Evolutionary conservation across 1,140 invertebrate genomes (phyloP), one percentile per base, ranked within the genome.

Genomic region (Rhopalosiphum padi): DNA sequence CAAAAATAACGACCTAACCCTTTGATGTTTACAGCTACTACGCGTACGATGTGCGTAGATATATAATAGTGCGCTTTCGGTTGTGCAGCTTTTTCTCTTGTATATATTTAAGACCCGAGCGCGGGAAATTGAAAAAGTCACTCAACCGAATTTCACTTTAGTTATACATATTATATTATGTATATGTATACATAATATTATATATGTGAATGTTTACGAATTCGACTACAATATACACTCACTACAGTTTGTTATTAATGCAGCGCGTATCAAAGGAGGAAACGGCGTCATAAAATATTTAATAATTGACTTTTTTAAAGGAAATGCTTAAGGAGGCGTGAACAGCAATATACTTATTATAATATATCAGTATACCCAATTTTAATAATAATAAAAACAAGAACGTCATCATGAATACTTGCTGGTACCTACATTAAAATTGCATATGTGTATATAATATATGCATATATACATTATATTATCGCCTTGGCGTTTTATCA

Each of bases 1-100:
- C 55, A 41, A 68, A 68, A 68, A 91, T 91, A 82, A 46, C 41
- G 90, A 82, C 43, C 90, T 46, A 91, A 91, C 90, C 90, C 90
- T 91, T 91, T 91, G 90, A 91, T 53, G 60, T 82, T 48, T 82
- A 2, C 68, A 53, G n/a, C 7, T 22, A 23, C n/a, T n/a, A 51
- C 23, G 6, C 25, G 85, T 48, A 18, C 25, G 21, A 18, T 3
- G 11, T 22, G 37, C 35, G 23, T 18, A 22, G 2, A 18, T 15
- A 18, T 51, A 51, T 51, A 51, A 18, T 23, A n/a, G 25, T 25
- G 35, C 23, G 53, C 6, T 90, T 68, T 41, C 11, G 6, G 23
- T 25, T 25, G 30, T 11, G 4, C 48, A 88, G 46, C n/a, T 55
- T 55, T 90, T 48, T 55, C 51, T 22, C 35, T 90, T 55, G 22